Evolutionary conservation across 2,113 vertebrate species (phyloP).

Genomic region (Antennarius striatus): DNA sequence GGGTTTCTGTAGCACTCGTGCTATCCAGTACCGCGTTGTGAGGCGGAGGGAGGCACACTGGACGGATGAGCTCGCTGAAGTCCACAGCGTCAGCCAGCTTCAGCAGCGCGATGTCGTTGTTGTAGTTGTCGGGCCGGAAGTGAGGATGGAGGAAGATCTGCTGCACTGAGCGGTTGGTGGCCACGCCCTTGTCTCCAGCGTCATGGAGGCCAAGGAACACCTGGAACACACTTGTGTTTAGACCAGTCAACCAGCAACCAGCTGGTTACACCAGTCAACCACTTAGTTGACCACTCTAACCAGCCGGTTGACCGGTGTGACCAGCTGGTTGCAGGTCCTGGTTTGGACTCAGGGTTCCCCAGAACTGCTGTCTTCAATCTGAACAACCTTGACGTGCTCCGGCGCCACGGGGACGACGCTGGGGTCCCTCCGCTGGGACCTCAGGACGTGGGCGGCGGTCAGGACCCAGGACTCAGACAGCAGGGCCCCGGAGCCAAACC

Average conservation of each 20-base stretch:
- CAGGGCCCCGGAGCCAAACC: conserved; percentile 96
- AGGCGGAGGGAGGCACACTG: conserved; percentile 87
- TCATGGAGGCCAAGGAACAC: conserved; percentile 88
- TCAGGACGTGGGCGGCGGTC: conserved; percentile 90
- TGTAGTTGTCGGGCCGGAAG: conserved; percentile 92
- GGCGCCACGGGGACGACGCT: conserved; percentile 87
- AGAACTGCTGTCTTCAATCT: neutral
- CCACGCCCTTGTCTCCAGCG: conserved; percentile 77
- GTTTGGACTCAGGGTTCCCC: neutral
- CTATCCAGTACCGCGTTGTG: conserved; percentile 49
- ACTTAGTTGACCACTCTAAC: too few relatives aligned
- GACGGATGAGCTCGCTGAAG: conserved; percentile 80
- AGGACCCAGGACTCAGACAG: conserved; percentile 91
- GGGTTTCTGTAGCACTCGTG: neutral
- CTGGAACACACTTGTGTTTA: conserved; percentile 34
- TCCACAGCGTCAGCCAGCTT: conserved; percentile 82
- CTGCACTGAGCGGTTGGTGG: conserved; percentile 82
- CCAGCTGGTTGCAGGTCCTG: neutral
- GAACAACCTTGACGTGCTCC: conserved; percentile 80
- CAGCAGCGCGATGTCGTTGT: conserved; percentile 93
- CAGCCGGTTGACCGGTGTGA: too few relatives aligned
- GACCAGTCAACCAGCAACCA: neutral
- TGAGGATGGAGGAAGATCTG: conserved; percentile 87
- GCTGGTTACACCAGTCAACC: neutral
- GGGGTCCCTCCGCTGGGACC: conserved; percentile 87